Evolutionary conservation across 1,140 invertebrate genomes (phyloP).

Genomic region (Metopolophium dirhodum): DNA sequence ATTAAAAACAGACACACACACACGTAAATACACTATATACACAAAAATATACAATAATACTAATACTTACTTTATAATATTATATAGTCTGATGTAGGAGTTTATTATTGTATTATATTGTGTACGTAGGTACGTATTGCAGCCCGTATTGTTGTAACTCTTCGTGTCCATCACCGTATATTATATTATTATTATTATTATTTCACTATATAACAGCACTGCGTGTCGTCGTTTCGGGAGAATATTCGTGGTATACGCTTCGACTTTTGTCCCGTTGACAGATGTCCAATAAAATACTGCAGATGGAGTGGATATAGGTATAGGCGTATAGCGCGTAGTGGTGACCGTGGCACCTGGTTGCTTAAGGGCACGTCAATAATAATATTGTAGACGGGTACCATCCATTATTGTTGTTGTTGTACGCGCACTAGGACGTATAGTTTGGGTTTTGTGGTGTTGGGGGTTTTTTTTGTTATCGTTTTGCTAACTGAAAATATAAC

Average conservation of each 20-base stretch:
- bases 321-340: not conserved
- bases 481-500: not conserved
- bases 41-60: not conserved
- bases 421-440: not conserved
- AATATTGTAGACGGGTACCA: not conserved
- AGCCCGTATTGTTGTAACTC: not conserved
- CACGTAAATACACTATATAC: not conserved
- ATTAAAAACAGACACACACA: slow-evolving; percentile 16
- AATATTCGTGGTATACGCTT: not conserved
- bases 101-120: not conserved
- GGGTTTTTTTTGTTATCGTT: not conserved
- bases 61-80: not conserved
- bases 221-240: not conserved
- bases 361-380: not conserved
- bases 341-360: not conserved
- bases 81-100: not conserved
- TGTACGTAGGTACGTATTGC: not conserved
- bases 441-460: not conserved
- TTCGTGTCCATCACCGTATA: not conserved
- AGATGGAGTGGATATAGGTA: not conserved
- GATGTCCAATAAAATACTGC: slow-evolving; percentile 31
- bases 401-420: not conserved
- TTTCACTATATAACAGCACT: not conserved
- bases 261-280: slow-evolving; percentile 29
- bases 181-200: not conserved